Evolutionary conservation across 1,140 invertebrate species (phyloP).

Genomic region (Grapholita molesta): DNA sequence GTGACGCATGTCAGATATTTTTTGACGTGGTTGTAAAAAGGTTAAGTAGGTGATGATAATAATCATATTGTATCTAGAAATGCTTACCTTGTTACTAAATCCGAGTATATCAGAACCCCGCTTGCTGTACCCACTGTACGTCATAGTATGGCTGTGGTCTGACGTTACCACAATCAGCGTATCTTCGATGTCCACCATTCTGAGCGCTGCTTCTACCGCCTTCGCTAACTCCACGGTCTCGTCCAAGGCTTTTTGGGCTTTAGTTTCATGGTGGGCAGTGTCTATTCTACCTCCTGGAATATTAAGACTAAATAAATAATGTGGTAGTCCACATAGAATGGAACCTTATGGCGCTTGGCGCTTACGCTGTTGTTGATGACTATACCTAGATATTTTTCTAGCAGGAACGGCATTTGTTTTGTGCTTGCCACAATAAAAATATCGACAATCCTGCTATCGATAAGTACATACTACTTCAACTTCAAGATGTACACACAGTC

Average conservation of each 20-base stretch:
- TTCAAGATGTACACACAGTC: too few species aligned
- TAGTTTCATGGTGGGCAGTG: constrained; percentile 90
- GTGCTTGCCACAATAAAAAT: too few species aligned
- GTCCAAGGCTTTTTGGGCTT: constrained; percentile 86
- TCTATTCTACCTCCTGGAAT: constrained; percentile 88
- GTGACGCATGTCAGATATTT: too few species aligned
- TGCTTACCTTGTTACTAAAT: constrained; percentile 53
- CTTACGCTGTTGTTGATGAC: too few species aligned
- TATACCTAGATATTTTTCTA: too few species aligned
- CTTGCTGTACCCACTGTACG: constrained; percentile 84
- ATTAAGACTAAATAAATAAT: too few species aligned
- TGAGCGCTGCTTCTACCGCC: constrained; percentile 83
- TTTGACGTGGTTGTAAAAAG: too few species aligned
- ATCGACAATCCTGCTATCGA: too few species aligned
- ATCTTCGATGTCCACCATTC: constrained; percentile 83
- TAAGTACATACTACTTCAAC: too few species aligned
- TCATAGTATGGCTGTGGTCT: constrained; percentile 90
- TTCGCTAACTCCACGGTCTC: constrained; percentile 88
- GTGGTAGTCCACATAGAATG: too few species aligned
- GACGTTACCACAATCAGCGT: constrained; percentile 89
- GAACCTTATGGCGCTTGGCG: too few species aligned
- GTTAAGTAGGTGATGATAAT: neutral
- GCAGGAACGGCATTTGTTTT: too few species aligned
- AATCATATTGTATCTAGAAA: neutral
- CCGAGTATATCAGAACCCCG: constrained; percentile 82